A percentile compares a stretch with the other conserved stretches of the same genome.
These are phyloP conservation scores for Drosophila sproati DNA, from an alignment of 1,140 invertebrate genomes.

Conservation along the genomic window DNA sequence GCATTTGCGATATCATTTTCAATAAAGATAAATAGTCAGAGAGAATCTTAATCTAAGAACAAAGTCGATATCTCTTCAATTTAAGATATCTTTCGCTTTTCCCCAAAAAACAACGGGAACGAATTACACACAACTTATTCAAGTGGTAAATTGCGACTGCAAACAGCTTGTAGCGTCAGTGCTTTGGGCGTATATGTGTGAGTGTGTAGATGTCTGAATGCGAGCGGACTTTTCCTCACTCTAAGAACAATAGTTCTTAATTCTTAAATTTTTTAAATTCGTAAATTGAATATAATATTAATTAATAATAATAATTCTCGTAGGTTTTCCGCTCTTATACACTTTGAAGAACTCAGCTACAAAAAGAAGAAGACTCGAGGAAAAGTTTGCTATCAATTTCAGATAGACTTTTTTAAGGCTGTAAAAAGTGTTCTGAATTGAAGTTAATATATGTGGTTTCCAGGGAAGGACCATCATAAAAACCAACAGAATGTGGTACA, in stretches of 20 bases:
- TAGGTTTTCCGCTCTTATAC: neutral
- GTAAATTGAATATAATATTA: too few species aligned
- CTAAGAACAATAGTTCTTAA: too few species aligned
- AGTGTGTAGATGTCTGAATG: too few species aligned
- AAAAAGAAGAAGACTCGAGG: neutral
- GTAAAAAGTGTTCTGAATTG: slow-evolving; percentile 10
- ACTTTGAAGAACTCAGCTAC: neutral
- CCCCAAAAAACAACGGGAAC: neutral
- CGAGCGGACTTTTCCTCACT: too few species aligned
- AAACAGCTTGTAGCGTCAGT: neutral
- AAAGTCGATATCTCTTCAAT: too few species aligned
- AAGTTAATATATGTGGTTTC: neutral
- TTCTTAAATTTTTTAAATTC: too few species aligned
- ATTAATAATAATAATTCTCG: too few species aligned
- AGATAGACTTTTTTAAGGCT: neutral
- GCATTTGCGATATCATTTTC: too few species aligned
- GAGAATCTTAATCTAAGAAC: too few species aligned
- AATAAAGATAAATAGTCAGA: too few species aligned
- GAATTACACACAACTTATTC: neutral
- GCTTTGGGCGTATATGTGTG: too few species aligned
- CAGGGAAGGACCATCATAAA: neutral
- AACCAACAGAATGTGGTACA: slow-evolving; percentile 3
- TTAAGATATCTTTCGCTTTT: neutral
- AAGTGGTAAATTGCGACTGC: neutral
- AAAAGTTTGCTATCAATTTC: neutral